These are phyloP conservation scores for Miniopterus natalensis DNA, from an alignment of 2,113 vertebrate genomes.

Conservation along the genomic window DNA sequence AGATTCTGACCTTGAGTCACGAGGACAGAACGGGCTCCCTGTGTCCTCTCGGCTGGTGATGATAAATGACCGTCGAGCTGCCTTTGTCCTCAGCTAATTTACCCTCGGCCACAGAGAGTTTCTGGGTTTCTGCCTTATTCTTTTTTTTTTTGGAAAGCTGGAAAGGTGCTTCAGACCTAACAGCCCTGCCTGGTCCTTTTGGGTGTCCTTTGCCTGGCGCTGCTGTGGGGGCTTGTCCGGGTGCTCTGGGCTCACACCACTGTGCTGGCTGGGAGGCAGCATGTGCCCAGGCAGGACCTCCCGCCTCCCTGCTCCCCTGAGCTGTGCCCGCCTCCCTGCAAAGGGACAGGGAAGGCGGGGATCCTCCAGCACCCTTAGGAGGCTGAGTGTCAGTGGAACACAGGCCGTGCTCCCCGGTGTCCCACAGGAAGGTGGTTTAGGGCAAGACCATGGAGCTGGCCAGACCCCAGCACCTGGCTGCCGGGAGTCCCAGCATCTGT, in stretches of 20 bases:
- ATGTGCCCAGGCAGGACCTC: accelerated
- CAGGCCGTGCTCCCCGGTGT: not conserved
- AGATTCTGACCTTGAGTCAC: conserved; percentile 78
- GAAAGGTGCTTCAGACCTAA: not conserved
- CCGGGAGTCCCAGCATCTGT: too few species aligned
- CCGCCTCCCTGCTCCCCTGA: not conserved
- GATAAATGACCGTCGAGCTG: conserved; percentile 66
- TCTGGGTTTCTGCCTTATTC: not conserved
- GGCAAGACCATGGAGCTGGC: too few species aligned
- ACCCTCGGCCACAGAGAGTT: conserved; percentile 68
- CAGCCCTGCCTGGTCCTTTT: not conserved
- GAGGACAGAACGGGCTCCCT: conserved; percentile 67
- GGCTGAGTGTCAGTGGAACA: not conserved
- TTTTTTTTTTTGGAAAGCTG: not conserved
- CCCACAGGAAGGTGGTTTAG: not conserved
- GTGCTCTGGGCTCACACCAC: accelerated
- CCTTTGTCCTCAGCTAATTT: conserved; percentile 71
- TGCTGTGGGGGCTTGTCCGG: not conserved
- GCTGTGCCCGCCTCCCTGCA: accelerated
- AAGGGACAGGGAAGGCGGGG: not conserved
- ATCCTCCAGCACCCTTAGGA: not conserved
- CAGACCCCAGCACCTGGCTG: too few species aligned
- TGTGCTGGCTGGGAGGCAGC: not conserved
- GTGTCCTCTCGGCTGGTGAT: conserved; percentile 49
- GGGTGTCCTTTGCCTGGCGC: not conserved